A percentile compares a stretch with the other conserved stretches of the same genome.
Conservation (phyloP, 2,113 vertebrate species). For the Pelmatolapia mariae region DNA sequence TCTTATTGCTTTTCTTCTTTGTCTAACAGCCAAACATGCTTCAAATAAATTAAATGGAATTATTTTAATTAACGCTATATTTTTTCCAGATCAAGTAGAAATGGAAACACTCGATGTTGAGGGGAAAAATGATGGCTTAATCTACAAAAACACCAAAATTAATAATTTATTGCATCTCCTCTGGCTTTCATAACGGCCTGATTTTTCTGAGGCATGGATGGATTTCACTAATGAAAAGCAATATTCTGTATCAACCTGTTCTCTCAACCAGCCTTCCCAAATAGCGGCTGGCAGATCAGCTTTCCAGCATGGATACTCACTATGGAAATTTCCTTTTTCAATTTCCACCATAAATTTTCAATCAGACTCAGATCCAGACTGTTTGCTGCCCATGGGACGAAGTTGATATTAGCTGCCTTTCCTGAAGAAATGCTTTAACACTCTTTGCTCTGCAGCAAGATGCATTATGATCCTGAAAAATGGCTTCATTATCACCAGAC, state of each 20-base stretch:
- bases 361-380: neutral
- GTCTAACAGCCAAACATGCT: neutral
- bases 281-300: neutral
- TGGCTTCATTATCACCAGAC: neutral
- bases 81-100: neutral
- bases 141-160: neutral
- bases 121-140: accelerated
- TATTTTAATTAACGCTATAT: neutral
- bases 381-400: neutral
- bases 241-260: neutral
- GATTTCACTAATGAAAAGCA: neutral
- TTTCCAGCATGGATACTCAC: neutral
- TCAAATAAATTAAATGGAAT: neutral
- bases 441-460: neutral
- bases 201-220: neutral
- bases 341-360: neutral
- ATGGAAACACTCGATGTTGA: neutral
- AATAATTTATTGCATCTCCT: neutral
- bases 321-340: neutral
- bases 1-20: neutral
- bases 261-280: neutral
- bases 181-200: neutral
- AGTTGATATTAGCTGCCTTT: neutral
- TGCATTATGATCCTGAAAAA: neutral
- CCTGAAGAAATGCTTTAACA: neutral